Base-by-base conservation (phyloP, 2,888 invertebrate genomes). In the Chrysolina oricalcia region DNA sequence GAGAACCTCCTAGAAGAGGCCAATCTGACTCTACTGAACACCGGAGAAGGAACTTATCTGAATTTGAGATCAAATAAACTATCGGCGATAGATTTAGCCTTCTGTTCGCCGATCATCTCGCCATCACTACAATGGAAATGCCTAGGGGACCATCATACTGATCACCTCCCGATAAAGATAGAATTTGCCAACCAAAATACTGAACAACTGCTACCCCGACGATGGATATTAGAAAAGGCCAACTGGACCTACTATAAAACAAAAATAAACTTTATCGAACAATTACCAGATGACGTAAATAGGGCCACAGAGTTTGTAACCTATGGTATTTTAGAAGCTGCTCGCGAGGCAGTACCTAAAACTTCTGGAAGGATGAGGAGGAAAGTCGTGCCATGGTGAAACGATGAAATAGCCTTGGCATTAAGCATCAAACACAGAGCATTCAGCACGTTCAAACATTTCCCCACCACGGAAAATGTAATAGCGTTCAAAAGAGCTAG, bases 31-130 rank as follows among this genome's bases (percentile, higher is more conserved):
- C 46, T 75, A 23, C n/a, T 75, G 43, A 75, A 75, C 46, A 63
- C 62, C 15, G 75, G 75, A 8, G 35, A 59, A 50, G 50, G 65
- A 11, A 72, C 75, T 8, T 71, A 48, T 40, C 27, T 75, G n/a
- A 75, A 75, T 21, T 15, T 40, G 8, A 71, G 67, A 23, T 63
- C 75, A 2, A 48, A 56, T 23, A 63, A 19, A 2, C 46, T 72
- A 21, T 68, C 68, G 6, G 63, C 56, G 5, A 53, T 75, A 1
- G 72, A 71, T 41, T 35, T 72, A n/a, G n/a, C 68, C 13, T 6
- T 72, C 0, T 71, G 70, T 35, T 68, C 67, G 8, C 63, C 73
- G 11, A 10, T 15, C 8, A 5, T 73, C 6, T 48, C 68, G 1
- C 48, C 59, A 9, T 6, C 2, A 2, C 50, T 64, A 6, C 46